A percentile compares a stretch with the other conserved stretches of the same genome.
These are phyloP conservation scores for Cylindroiulus punctatus DNA, from an alignment of 2,888 invertebrate genomes.

Conservation along the genomic window DNA sequence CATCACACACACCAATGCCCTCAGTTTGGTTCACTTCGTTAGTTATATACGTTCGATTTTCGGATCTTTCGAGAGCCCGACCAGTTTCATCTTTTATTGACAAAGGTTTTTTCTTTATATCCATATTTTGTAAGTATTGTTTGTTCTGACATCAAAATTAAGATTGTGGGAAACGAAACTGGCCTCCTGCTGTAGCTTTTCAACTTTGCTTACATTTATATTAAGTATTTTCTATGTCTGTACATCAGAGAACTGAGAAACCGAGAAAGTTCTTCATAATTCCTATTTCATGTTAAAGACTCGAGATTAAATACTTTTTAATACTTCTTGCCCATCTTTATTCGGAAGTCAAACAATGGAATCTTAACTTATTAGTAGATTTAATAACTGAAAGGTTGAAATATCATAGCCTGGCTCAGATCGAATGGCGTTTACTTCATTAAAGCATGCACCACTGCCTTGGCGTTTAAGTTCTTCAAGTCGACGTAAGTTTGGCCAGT, in stretches of 20 bases:
- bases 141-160: no score
- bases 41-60: no score
- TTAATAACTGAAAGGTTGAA: neutral
- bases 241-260: neutral
- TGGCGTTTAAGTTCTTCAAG: slow-evolving; percentile 93
- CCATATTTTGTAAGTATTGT: no score
- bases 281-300: neutral
- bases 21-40: no score
- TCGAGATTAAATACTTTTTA: neutral
- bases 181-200: no score
- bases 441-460: slow-evolving; percentile 93
- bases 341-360: neutral
- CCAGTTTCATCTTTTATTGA: no score
- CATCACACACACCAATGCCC: neutral
- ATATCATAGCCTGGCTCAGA: neutral
- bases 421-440: slow-evolving; percentile 77
- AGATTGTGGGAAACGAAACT: no score
- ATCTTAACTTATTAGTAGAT: neutral
- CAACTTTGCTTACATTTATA: no score
- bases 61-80: no score
- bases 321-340: neutral
- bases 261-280: neutral
- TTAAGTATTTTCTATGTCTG: no score
- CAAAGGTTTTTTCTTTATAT: no score
- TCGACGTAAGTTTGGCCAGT: slow-evolving; percentile 99